Evolutionary conservation across 2,888 invertebrate species (phyloP).

Genomic region (Drosophila mercatorum): DNA sequence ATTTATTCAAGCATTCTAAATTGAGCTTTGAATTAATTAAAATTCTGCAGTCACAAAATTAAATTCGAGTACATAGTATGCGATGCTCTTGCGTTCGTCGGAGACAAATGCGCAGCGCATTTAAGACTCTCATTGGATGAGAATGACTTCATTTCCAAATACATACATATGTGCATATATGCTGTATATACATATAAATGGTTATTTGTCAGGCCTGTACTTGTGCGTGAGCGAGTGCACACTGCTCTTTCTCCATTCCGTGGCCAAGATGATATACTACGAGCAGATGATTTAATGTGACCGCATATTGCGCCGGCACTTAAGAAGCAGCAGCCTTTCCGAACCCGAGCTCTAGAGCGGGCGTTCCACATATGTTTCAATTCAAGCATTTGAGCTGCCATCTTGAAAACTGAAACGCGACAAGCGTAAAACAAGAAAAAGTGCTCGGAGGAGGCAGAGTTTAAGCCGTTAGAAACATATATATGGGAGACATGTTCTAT

Average conservation of each 20-base stretch:
- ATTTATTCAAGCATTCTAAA: not conserved
- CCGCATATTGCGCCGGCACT: conserved; percentile 68
- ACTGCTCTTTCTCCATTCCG: conserved; percentile 38
- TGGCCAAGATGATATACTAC: conserved; percentile 69
- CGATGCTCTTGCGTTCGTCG: conserved; percentile 1
- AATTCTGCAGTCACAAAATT: conserved; percentile 13
- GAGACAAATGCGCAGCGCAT: conserved; percentile 33
- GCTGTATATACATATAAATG: conserved; percentile 3
- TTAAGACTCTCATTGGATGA: conserved; percentile 47
- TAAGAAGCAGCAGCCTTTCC: conserved; percentile 26
- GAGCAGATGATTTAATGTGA: conserved; percentile 81
- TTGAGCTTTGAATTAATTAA: conserved; percentile 9
- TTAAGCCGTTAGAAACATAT: not conserved
- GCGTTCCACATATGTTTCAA: conserved; percentile 71
- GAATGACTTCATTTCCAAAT: conserved; percentile 65
- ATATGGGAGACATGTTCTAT: not conserved
- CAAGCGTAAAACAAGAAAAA: conserved; percentile 4
- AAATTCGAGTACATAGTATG: conserved; percentile 12
- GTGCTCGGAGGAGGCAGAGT: conserved; percentile 2
- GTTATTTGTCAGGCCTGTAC: conserved; percentile 66
- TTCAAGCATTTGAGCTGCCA: conserved; percentile 64
- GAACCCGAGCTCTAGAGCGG: conserved; percentile 29
- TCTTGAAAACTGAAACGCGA: conserved; percentile 65
- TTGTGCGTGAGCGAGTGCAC: conserved; percentile 41
- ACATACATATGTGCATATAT: conserved; percentile 16